Conservation (phyloP, 2,113 vertebrate species). For the Promerops cafer region DNA sequence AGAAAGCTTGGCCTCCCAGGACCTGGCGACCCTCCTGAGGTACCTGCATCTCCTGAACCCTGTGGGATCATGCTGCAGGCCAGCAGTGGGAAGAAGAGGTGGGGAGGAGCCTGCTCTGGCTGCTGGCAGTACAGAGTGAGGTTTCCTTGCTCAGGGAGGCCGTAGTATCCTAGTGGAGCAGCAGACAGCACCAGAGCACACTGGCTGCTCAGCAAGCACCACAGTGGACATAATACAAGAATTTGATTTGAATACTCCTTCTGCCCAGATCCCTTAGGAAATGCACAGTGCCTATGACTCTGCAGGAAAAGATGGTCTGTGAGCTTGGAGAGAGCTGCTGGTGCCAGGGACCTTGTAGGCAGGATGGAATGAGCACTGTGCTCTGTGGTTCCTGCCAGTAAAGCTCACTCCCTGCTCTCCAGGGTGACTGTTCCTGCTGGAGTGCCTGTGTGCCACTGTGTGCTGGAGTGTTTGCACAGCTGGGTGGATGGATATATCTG, state of each 20-base stretch:
- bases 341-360: not conserved
- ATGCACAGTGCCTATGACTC: not conserved
- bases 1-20: constrained; percentile 9
- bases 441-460: not conserved
- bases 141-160: not conserved
- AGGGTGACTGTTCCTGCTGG: not conserved
- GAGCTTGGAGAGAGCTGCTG: not conserved
- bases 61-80: not conserved
- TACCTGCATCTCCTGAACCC: not conserved
- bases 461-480: not conserved
- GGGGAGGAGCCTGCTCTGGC: not conserved
- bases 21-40: not conserved
- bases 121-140: not conserved
- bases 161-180: not conserved
- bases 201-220: not conserved
- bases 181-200: not conserved
- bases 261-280: not conserved
- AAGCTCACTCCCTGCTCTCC: not conserved
- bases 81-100: not conserved
- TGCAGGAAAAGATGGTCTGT: not conserved
- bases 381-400: not conserved
- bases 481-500: not conserved
- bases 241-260: not conserved
- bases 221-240: not conserved
- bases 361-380: not conserved